A percentile compares a stretch with the other conserved stretches of the same genome.
phyloP scores from a whole-genome alignment of 1,140 invertebrate genomes.

The Saxidomus purpurata region DNA sequence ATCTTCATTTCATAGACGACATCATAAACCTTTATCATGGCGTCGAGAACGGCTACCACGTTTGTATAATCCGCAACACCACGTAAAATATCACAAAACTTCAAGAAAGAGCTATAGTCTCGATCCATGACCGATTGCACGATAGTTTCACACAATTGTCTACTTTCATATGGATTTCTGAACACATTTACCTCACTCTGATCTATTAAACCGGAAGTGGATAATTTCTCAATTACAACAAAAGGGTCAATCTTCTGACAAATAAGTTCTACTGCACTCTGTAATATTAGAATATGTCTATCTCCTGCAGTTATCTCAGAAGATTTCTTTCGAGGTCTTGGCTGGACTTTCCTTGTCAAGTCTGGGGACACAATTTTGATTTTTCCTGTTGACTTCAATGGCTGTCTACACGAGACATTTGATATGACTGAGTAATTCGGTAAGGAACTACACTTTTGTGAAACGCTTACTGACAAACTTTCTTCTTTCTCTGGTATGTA shows the following conservation, averaged over 20 bases:
- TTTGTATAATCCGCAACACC: constrained; percentile 66
- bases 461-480: neutral
- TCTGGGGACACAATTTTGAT: constrained; percentile 81
- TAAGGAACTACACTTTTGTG: constrained; percentile 26
- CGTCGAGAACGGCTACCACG: constrained; percentile 77
- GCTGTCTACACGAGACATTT: neutral
- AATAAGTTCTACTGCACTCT: constrained; percentile 78
- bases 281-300: constrained; percentile 79
- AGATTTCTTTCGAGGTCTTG: constrained; percentile 71
- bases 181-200: constrained; percentile 76
- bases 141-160: constrained; percentile 80
- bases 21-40: constrained; percentile 79
- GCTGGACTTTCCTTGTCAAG: constrained; percentile 66
- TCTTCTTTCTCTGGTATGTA: constrained; percentile 1
- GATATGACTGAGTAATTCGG: constrained; percentile 49
- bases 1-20: constrained; percentile 78
- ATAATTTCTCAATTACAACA: constrained; percentile 76
- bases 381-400: constrained; percentile 57
- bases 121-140: constrained; percentile 76
- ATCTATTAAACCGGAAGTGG: constrained; percentile 71
- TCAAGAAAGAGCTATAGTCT: constrained; percentile 70
- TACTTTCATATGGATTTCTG: constrained; percentile 77
- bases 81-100: constrained; percentile 79
- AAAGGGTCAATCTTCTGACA: constrained; percentile 80
- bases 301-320: constrained; percentile 72